Percentiles rank a stretch among this genome's conserved stretches.
phyloP scores from a whole-genome alignment of 2,113 vertebrate genomes.

The Polypterus bichir region DNA sequence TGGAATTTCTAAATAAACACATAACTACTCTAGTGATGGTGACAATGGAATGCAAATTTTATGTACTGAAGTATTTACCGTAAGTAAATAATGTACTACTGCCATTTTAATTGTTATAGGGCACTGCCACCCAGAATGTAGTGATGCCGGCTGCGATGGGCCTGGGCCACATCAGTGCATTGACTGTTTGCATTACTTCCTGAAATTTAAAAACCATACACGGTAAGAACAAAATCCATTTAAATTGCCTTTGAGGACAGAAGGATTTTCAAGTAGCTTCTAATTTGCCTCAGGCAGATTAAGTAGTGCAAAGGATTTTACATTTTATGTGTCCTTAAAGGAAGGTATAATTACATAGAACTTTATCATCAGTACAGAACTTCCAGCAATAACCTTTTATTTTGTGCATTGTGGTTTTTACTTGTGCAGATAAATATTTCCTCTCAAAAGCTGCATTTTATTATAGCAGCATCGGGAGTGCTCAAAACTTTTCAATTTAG shows the following conservation, averaged over 20 bases:
- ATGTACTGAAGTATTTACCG: too few relatives aligned
- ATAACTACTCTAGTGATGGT: too few relatives aligned
- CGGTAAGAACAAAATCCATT: conserved; percentile 44
- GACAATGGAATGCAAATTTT: too few relatives aligned
- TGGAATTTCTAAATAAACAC: too few relatives aligned
- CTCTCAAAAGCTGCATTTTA: too few relatives aligned
- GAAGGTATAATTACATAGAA: not conserved
- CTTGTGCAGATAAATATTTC: too few relatives aligned
- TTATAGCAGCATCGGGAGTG: too few relatives aligned
- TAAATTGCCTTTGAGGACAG: not conserved
- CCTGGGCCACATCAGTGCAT: conserved; percentile 92
- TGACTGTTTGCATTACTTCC: conserved; percentile 91
- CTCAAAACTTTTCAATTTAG: too few relatives aligned
- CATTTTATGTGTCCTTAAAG: not conserved
- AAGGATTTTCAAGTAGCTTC: not conserved
- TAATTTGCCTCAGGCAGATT: not conserved
- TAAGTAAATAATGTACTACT: not conserved
- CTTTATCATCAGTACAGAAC: too few relatives aligned
- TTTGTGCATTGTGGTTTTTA: too few relatives aligned
- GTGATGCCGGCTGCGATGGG: conserved; percentile 82
- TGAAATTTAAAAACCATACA: conserved; percentile 97
- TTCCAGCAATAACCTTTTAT: too few relatives aligned
- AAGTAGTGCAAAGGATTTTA: too few relatives aligned
- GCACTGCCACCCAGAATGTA: conserved; percentile 85
- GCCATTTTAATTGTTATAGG: conserved; percentile 42